Evolutionary conservation across 2,888 invertebrate species (phyloP), one percentile per base, ranked within the genome.

Genomic region (Nomada fabriciana): DNA sequence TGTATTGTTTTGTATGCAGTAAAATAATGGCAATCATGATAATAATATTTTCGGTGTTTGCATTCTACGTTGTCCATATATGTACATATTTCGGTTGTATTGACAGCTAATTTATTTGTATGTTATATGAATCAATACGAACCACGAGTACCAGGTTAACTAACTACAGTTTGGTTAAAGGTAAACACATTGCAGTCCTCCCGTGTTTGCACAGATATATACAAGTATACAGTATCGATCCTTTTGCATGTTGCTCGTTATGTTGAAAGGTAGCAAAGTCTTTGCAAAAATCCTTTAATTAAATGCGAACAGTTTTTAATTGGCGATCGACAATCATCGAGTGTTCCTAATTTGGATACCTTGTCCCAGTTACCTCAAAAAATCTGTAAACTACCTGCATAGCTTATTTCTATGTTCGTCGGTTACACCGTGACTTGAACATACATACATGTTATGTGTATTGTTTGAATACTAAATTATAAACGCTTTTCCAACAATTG

Each of bases 251-350:
- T 61, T 69, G 78, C 43, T 71, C 43, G 52, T 72, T 52, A 64
- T 47, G 74, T 50, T 13, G 25, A 57, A 74, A 82, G 57, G 57
- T 76, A 36, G 64, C 64, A 65, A 36, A 73, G 64, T 67, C 57
- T 59, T 73, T 25, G 65, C 65, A 74, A 80, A 86, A 89, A 87
- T 84, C 85, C 86, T 92, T 90, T 90, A 90, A 91, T 91, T 90
- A 91, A 91, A 89, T 91, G 88, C 86, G 89, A 91, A 89, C 89
- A 90, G 87, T 90, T 91, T 92, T 91, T 90, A 89, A 91, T 91
- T 89, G 89, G 86, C 71, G 83, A 80, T 88, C 72, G 82, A 80
- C 81, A 85, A 84, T 85, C 78, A 76, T 69, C 80, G 86, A 86
- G 86, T 85, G 79, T 81, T 84, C 87, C 90, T 89, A 86, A 91